Percentiles rank a stretch among this genome's conserved stretches.
phyloP scores from a whole-genome alignment of 2,888 invertebrate species.

The Acanthosepion pharaonis region DNA sequence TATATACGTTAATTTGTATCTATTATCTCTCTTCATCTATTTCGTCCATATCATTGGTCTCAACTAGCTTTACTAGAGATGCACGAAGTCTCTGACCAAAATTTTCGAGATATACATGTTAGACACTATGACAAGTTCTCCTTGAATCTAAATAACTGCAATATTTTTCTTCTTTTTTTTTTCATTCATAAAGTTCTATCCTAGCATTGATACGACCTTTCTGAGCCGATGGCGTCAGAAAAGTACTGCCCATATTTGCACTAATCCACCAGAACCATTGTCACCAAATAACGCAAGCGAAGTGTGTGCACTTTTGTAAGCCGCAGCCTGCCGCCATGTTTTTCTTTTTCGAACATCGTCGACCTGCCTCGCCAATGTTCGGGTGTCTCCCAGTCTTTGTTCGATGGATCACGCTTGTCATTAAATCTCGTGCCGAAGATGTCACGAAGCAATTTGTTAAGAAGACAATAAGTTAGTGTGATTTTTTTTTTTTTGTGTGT shows the following conservation, averaged over 20 bases:
- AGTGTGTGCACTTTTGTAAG: not conserved
- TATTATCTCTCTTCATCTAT: too few relatives aligned
- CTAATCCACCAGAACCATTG: not conserved
- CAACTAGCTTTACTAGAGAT: too few relatives aligned
- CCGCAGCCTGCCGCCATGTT: not conserved
- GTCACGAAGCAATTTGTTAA: slow-evolving; percentile 33
- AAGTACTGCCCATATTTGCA: not conserved
- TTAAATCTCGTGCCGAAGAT: slow-evolving; percentile 33
- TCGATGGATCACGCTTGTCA: not conserved
- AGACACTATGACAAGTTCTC: too few relatives aligned
- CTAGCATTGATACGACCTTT: not conserved
- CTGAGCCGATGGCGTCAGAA: not conserved
- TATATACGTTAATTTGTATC: too few relatives aligned
- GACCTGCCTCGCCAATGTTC: not conserved
- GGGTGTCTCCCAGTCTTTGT: not conserved
- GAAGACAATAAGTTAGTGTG: slow-evolving; percentile 33
- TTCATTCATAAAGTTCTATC: not conserved
- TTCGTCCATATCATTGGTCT: too few relatives aligned
- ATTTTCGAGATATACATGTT: too few relatives aligned
- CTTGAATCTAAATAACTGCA: too few relatives aligned
- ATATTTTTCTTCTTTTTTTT: too few relatives aligned
- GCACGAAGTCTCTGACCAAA: too few relatives aligned
- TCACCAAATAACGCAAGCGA: not conserved
- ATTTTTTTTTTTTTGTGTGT: not conserved
- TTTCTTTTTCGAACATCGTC: not conserved